phyloP scores from a whole-genome alignment of 2,888 invertebrate genomes.

The Agrotis puta region DNA sequence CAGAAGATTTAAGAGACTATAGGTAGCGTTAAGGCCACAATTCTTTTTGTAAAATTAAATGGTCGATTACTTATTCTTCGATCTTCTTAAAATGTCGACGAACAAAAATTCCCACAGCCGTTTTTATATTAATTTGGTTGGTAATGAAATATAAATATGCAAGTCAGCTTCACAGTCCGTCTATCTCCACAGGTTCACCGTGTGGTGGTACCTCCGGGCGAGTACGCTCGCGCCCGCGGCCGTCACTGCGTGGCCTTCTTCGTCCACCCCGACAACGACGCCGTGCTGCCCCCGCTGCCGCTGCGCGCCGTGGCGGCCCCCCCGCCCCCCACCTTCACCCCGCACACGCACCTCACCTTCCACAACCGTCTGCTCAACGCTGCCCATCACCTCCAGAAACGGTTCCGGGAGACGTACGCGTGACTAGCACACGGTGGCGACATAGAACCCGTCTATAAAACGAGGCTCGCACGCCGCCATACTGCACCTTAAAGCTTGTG shows the following conservation, averaged over 20 bases:
- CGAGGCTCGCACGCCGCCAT: constrained; percentile 71
- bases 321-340: constrained; percentile 82
- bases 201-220: constrained; percentile 93
- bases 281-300: constrained; percentile 88
- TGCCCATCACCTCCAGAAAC: constrained; percentile 93
- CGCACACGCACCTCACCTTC: constrained; percentile 85
- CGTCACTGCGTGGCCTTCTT: constrained; percentile 95
- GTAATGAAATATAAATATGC: no score
- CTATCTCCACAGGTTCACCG: constrained; percentile 92
- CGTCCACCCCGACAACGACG: constrained; percentile 93
- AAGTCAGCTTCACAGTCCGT: background rate
- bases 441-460: constrained; percentile 65
- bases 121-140: no score
- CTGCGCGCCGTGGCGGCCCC: constrained; percentile 83
- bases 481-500: constrained; percentile 67
- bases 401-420: constrained; percentile 93
- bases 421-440: constrained; percentile 82
- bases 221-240: constrained; percentile 91
- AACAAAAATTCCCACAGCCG: no score
- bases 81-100: no score
- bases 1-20: background rate
- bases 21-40: background rate
- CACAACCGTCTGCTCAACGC: constrained; percentile 92
- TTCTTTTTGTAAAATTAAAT: background rate
- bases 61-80: no score